Percentiles rank a stretch among this genome's conserved stretches.
These are phyloP conservation scores for Muscicapa striata DNA, from an alignment of 2,797 vertebrate genomes.

Conservation along the genomic window DNA sequence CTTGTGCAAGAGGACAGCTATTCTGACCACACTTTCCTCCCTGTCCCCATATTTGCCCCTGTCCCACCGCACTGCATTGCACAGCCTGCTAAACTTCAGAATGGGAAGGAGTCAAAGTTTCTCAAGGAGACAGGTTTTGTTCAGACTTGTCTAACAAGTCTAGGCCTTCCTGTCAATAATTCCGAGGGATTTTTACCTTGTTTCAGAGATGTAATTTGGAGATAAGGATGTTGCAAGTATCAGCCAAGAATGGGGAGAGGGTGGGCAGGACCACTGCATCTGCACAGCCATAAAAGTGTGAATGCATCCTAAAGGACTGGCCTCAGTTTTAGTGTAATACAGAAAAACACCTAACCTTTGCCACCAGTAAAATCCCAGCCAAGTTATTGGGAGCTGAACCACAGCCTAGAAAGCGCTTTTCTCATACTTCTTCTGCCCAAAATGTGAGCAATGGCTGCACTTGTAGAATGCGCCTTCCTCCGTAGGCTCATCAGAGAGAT, in stretches of 20 bases:
- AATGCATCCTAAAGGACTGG: neutral
- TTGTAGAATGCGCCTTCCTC: neutral
- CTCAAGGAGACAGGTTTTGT: neutral
- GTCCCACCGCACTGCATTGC: neutral
- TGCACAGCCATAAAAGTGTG: accelerated
- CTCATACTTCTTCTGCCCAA: neutral
- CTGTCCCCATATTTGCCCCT: neutral
- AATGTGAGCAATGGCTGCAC: neutral
- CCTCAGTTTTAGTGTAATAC: neutral
- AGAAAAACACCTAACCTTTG: accelerated
- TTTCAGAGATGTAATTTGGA: neutral
- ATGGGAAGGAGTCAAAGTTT: neutral
- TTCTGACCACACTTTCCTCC: neutral
- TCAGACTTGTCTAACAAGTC: neutral
- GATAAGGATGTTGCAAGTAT: neutral
- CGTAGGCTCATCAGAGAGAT: accelerated
- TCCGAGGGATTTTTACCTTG: neutral
- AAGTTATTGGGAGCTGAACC: neutral
- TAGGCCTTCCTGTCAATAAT: neutral
- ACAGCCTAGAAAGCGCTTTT: accelerated
- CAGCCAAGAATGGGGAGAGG: neutral
- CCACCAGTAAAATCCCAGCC: neutral
- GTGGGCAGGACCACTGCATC: neutral
- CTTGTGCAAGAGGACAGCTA: neutral
- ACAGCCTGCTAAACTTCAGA: neutral